Conservation (phyloP, 64 coral and sea anemone genomes). For the Hydrozoanthus tunicans region DNA sequence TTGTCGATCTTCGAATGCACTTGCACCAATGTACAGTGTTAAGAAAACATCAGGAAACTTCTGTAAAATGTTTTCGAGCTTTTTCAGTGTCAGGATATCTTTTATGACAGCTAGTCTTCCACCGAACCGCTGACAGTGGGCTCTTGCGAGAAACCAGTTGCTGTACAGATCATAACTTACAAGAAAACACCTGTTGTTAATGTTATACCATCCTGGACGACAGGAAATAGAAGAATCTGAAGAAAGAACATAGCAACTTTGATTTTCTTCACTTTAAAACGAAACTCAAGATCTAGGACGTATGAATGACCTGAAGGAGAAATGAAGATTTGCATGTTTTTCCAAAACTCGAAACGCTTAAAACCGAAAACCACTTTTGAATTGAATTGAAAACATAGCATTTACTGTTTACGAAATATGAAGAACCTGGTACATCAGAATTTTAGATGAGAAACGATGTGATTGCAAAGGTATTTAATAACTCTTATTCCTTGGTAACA, state of each 20-base stretch:
- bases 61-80: background rate
- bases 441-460: too few species aligned
- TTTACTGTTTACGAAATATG: too few species aligned
- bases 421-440: too few species aligned
- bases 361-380: too few species aligned
- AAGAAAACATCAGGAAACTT: background rate
- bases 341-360: too few species aligned
- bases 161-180: background rate
- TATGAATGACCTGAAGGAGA: background rate
- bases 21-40: constrained; percentile 30
- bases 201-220: constrained; percentile 19
- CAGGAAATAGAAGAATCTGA: background rate
- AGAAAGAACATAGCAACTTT: background rate
- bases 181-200: constrained; percentile 12
- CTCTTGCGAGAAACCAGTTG: background rate
- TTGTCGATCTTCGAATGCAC: constrained; percentile 13
- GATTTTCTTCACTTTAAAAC: background rate
- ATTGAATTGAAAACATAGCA: too few species aligned
- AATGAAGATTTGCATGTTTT: too few species aligned
- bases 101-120: constrained; percentile 17
- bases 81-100: background rate
- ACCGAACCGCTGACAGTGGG: background rate
- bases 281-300: background rate
- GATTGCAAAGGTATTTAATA: too few species aligned
- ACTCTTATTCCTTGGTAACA: too few species aligned